Percentiles rank a stretch among this genome's conserved stretches.
phyloP scores from a whole-genome alignment of 2,888 invertebrate genomes.

The Microchrysa polita region DNA sequence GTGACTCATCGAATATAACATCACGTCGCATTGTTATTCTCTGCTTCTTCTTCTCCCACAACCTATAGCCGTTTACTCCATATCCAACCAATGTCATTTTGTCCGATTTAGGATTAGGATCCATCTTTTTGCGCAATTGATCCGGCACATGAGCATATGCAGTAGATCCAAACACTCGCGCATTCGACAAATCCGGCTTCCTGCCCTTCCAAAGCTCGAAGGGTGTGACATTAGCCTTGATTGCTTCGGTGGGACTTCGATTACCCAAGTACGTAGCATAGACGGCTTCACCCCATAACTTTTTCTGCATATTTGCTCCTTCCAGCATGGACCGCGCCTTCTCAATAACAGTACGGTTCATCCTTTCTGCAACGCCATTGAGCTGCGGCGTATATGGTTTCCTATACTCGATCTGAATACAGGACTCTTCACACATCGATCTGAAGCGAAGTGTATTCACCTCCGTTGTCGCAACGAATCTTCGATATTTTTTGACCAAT shows the following conservation, averaged over 20 bases:
- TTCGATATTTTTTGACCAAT: no score
- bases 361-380: no score
- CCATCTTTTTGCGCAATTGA: conserved; percentile 55
- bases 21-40: conserved; percentile 57
- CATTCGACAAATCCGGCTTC: conserved; percentile 56
- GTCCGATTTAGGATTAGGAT: conserved; percentile 57
- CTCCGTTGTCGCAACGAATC: no score
- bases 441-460: no score
- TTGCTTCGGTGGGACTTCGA: conserved; percentile 56
- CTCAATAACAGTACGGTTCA: no score
- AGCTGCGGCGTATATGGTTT: no score
- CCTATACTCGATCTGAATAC: no score
- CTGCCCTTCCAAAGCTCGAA: conserved; percentile 60
- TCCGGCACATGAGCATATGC: conserved; percentile 55
- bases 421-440: no score
- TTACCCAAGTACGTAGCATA: conserved; percentile 60
- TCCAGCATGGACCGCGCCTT: no score
- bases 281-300: conserved; percentile 53
- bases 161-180: conserved; percentile 58
- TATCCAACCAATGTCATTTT: conserved; percentile 58
- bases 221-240: conserved; percentile 57
- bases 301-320: no score
- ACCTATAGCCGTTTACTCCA: conserved; percentile 55
- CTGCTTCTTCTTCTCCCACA: conserved; percentile 55
- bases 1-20: conserved; percentile 58